Percentiles rank a stretch among this genome's conserved stretches.
Conservation (phyloP, 2,888 invertebrate species). For the Tolmerus cingulatus region DNA sequence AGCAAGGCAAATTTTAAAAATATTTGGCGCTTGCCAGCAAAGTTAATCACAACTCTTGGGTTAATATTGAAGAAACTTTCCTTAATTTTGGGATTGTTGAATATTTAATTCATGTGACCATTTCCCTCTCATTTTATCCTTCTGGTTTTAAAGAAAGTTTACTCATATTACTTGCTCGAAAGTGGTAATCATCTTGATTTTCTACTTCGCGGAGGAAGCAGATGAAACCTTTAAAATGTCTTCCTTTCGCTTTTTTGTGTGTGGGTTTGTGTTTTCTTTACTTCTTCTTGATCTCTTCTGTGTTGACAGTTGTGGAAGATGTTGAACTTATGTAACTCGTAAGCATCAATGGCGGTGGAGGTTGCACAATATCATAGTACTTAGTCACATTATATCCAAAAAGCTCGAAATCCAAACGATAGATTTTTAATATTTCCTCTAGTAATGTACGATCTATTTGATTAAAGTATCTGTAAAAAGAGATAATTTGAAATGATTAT, state of each 20-base stretch:
- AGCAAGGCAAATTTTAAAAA: background rate
- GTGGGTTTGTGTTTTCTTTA: background rate
- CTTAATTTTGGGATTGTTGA: background rate
- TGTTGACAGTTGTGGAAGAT: background rate
- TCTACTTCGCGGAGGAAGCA: background rate
- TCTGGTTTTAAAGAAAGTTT: background rate
- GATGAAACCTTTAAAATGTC: conserved; percentile 15
- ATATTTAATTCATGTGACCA: conserved; percentile 26
- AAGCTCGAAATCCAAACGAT: conserved; percentile 74
- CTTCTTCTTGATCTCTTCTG: background rate
- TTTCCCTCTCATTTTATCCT: background rate
- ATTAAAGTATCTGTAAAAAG: conserved; percentile 64
- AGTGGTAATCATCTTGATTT: background rate
- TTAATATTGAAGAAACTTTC: background rate
- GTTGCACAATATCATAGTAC: conserved; percentile 66
- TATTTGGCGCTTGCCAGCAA: background rate
- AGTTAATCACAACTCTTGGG: background rate
- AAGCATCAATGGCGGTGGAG: conserved; percentile 55
- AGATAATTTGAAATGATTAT: background rate
- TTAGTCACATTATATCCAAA: conserved; percentile 71
- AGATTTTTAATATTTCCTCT: conserved; percentile 69
- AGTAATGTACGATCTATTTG: conserved; percentile 68
- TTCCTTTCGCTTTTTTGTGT: background rate
- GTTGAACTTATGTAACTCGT: conserved; percentile 34
- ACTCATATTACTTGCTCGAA: background rate